These are phyloP conservation scores for Tenthredo notha DNA, from an alignment of 2,888 invertebrate species.

Conservation along the genomic window DNA sequence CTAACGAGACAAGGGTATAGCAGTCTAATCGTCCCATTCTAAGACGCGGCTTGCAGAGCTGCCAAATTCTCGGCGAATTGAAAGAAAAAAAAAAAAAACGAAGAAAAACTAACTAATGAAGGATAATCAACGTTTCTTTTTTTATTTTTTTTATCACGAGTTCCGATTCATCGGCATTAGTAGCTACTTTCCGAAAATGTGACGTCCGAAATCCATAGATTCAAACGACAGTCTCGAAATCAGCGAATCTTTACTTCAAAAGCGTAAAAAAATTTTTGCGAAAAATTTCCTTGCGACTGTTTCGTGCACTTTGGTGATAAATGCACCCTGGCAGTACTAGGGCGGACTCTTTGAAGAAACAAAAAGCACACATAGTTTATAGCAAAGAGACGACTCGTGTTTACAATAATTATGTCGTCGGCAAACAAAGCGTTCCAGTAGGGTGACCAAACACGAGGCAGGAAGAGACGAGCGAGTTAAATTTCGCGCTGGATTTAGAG, in stretches of 20 bases:
- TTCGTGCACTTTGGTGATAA: neutral
- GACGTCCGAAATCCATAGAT: neutral
- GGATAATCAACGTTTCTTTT: neutral
- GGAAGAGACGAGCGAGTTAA: slow-evolving; percentile 16
- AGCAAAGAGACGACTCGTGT: neutral
- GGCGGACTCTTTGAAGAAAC: slow-evolving; percentile 8
- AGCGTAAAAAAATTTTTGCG: neutral
- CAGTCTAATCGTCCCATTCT: slow-evolving; percentile 12
- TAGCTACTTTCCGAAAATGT: too few relatives aligned
- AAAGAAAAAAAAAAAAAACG: too few relatives aligned
- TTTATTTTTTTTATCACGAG: neutral
- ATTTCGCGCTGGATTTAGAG: slow-evolving; percentile 19
- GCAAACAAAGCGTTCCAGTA: slow-evolving; percentile 1
- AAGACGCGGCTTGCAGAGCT: neutral
- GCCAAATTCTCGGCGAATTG: neutral
- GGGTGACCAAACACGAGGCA: neutral
- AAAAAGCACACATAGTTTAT: neutral
- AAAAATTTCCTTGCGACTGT: neutral
- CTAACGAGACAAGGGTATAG: slow-evolving; percentile 44
- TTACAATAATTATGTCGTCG: slow-evolving; percentile 33
- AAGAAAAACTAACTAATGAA: neutral
- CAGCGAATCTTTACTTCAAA: neutral
- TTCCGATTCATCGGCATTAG: neutral
- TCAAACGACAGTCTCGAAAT: neutral
- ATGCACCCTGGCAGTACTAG: neutral